Base-by-base conservation (phyloP, 2,888 invertebrate species). In the Melitaea athalia region DNA sequence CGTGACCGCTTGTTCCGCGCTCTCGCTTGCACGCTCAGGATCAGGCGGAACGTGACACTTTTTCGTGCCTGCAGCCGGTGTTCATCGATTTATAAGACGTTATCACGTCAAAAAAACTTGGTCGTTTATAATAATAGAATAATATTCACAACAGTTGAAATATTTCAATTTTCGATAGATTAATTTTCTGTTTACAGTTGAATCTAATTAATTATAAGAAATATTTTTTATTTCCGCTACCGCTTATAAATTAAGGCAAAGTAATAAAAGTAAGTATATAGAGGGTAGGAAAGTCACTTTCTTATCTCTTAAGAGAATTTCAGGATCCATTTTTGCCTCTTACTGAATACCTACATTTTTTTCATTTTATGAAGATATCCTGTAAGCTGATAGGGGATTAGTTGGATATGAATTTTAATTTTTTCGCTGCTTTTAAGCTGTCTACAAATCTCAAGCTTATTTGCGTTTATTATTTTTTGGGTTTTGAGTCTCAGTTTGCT, bases 291-390 rank as follows among this genome's bases (percentile, higher is more conserved):
- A 66, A 66, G 67, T 63, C 55, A 60, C 53, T 66, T 61, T 72
- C 67, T 73, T 73, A 71, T 69, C 72, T 67, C 69, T 73, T 68
- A 73, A 72, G 64, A 73, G 72, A 73, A 70, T 73, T 74, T 75
- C 71, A 73, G 74, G 65, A 64, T 63, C 52, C 62, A 63, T 63
- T 67, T 70, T 64, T 50, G 60, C 63, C 59, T 64, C 64, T 62
- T 68, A 63, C 50, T 57, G 62, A 68, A 72, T 72, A 63, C 64
- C 69, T 67, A 55, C 62, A 52, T 69, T 50, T 70, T 67, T 72
- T 55, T 62, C 63, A 61, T 67, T 68, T 66, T 61, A 67, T 33
- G 33, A 33, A 33, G 33, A 55, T 64, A 50, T 59, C 59, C 17
- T 62, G 61, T 65, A 64, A 69, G 31, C 15, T 69, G 69, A 69